Conservation (phyloP, 2,797 vertebrate species). For the Malurus splendens region DNA sequence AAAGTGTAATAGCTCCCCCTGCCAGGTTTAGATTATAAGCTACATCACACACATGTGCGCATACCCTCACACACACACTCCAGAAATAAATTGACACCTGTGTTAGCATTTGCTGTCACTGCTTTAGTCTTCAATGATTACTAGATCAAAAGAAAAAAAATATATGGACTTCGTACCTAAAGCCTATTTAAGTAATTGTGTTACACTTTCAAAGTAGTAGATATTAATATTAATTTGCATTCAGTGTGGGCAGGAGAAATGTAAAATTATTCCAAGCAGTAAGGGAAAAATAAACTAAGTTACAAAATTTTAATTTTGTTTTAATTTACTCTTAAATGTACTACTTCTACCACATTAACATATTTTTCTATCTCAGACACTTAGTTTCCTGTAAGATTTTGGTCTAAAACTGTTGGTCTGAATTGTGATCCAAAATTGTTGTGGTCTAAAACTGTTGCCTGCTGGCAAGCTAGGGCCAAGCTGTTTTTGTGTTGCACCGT, state of each 20-base stretch:
- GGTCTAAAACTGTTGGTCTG: background rate
- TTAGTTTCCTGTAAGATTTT: background rate
- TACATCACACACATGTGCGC: background rate
- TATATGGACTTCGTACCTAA: background rate
- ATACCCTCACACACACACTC: background rate
- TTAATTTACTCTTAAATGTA: background rate
- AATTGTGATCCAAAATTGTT: too few species aligned
- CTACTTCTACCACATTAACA: background rate
- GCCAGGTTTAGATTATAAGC: slow-evolving; percentile 50
- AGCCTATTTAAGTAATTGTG: background rate
- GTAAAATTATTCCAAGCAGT: background rate
- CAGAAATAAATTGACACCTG: background rate
- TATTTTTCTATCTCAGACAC: background rate
- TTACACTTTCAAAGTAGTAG: background rate
- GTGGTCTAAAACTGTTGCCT: background rate
- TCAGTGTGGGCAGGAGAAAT: background rate
- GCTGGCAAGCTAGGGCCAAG: background rate
- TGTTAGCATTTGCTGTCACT: background rate
- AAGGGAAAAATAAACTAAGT: background rate
- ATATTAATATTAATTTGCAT: background rate
- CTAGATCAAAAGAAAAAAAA: background rate
- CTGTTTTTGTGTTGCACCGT: accelerated
- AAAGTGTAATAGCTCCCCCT: slow-evolving; percentile 67
- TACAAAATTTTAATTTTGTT: background rate
- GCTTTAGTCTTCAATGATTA: background rate